phyloP scores from a whole-genome alignment of 2,888 invertebrate species.

The Tricholauxania praeusta region DNA sequence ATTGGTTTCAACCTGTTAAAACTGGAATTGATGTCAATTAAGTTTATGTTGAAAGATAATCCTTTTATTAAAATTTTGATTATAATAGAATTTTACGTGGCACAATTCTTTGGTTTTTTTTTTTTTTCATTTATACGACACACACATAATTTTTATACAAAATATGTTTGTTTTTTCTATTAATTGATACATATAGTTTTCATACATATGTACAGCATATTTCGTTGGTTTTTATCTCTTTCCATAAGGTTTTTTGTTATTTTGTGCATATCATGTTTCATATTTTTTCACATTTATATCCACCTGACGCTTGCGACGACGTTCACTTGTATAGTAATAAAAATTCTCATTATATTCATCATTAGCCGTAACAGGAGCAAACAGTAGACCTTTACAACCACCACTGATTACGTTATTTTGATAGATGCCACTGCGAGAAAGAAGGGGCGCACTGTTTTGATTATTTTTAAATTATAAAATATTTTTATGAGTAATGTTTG shows the following conservation, averaged over 20 bases:
- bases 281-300: slow-evolving; percentile 58
- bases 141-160: background rate
- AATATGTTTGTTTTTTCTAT: background rate
- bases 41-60: no score
- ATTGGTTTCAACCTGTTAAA: no score
- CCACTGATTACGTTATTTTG: slow-evolving; percentile 46
- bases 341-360: slow-evolving; percentile 48
- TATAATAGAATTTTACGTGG: no score
- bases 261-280: slow-evolving; percentile 43
- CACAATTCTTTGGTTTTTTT: no score
- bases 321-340: slow-evolving; percentile 51
- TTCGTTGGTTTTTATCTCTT: background rate
- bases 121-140: no score
- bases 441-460: background rate
- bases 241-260: no score
- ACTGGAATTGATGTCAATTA: no score
- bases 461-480: background rate
- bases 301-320: slow-evolving; percentile 54
- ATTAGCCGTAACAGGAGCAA: slow-evolving; percentile 37
- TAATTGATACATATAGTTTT: slow-evolving; percentile 12
- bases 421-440: slow-evolving; percentile 46
- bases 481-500: background rate
- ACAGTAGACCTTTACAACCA: slow-evolving; percentile 41
- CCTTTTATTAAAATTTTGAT: no score
- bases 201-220: background rate